Percentiles rank a stretch among this genome's conserved stretches.
These are phyloP conservation scores for Patiria miniata DNA, from an alignment of 35 echinoderm and acorn worm species.

Conservation along the genomic window DNA sequence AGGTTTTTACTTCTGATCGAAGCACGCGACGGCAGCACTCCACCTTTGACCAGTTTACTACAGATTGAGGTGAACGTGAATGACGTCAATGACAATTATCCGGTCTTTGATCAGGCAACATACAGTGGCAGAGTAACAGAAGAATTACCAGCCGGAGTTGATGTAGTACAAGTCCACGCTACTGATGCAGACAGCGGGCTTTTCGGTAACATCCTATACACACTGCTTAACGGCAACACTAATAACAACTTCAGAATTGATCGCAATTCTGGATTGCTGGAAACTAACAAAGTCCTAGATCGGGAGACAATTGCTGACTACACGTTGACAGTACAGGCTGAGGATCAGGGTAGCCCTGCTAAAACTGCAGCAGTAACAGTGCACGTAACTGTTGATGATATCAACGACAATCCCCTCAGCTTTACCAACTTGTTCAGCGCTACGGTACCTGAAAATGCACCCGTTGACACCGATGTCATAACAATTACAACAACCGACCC, in stretches of 20 bases:
- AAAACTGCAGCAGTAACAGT: constrained; percentile 50
- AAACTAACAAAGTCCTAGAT: constrained; percentile 65
- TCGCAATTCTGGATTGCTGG: constrained; percentile 52
- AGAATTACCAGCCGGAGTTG: neutral
- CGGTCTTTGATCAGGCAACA: constrained; percentile 53
- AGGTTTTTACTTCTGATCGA: constrained; percentile 70
- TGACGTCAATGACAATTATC: constrained; percentile 93
- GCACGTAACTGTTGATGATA: constrained; percentile 64
- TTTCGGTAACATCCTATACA: constrained; percentile 63
- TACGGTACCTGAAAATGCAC: constrained; percentile 63
- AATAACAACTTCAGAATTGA: constrained; percentile 67
- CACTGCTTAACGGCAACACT: constrained; percentile 50
- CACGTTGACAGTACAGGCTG: constrained; percentile 63
- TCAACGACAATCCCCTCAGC: constrained; percentile 80
- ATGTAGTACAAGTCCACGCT: constrained; percentile 68
- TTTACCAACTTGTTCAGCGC: constrained; percentile 68
- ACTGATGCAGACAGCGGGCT: constrained; percentile 59
- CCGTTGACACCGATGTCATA: constrained; percentile 66
- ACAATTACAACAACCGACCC: constrained; percentile 68
- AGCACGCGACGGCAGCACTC: constrained; percentile 59
- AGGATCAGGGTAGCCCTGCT: constrained; percentile 67
- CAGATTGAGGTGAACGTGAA: constrained; percentile 49
- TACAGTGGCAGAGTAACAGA: constrained; percentile 58
- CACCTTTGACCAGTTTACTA: constrained; percentile 68
- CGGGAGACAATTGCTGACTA: constrained; percentile 64